Conservation (phyloP, 2,888 invertebrate species). For the Smittia sp. region DNA sequence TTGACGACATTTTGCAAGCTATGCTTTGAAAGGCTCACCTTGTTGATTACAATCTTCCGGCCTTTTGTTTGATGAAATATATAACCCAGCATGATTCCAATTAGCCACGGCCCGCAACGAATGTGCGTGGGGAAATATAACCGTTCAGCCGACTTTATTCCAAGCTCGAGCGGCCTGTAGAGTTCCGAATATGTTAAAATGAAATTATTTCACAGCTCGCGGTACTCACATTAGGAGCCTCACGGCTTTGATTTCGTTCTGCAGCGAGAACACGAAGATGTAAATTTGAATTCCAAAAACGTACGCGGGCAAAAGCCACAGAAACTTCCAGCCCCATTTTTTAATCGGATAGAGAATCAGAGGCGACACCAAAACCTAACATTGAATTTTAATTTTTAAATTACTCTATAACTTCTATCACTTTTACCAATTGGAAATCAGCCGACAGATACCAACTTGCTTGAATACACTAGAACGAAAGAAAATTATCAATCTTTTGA, state of each 20-base stretch:
- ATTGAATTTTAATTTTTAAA: not conserved
- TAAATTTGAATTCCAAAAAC: slow-evolving; percentile 13
- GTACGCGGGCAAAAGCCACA: not conserved
- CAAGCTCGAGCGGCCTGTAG: not conserved
- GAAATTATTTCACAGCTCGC: not conserved
- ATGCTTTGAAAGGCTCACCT: slow-evolving; percentile 41
- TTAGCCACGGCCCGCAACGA: slow-evolving; percentile 52
- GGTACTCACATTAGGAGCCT: slow-evolving; percentile 14
- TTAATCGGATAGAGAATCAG: slow-evolving; percentile 55
- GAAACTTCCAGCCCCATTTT: slow-evolving; percentile 28
- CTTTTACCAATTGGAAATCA: slow-evolving; percentile 57
- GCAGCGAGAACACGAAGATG: not conserved
- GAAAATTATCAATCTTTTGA: not conserved
- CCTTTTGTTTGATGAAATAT: slow-evolving; percentile 49
- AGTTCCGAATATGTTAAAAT: not conserved
- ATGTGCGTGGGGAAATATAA: slow-evolving; percentile 53
- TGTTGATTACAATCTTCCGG: slow-evolving; percentile 48
- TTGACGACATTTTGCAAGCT: not conserved
- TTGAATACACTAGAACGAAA: slow-evolving; percentile 53
- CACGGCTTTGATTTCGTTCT: slow-evolving; percentile 15
- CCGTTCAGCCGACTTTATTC: slow-evolving; percentile 42
- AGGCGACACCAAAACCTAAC: slow-evolving; percentile 55
- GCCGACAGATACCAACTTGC: slow-evolving; percentile 62
- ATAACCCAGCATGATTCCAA: slow-evolving; percentile 52
- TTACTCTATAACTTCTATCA: not conserved